phyloP scores from a whole-genome alignment of 2,888 invertebrate species.

The Deilephila porcellus region DNA sequence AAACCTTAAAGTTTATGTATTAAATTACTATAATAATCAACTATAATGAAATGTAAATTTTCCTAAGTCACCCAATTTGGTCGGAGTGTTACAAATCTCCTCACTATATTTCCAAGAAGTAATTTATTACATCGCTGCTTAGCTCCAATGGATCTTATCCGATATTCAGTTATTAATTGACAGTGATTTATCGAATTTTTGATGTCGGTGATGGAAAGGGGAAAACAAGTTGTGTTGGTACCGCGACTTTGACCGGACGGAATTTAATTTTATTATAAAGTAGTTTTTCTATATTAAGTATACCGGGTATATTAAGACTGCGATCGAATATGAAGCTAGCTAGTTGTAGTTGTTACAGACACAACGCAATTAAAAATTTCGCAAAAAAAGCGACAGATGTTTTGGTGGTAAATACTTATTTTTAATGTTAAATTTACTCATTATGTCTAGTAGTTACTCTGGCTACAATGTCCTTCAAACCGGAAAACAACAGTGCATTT shows the following conservation, averaged over 20 bases:
- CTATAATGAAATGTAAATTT: neutral
- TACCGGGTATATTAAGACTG: too few species aligned
- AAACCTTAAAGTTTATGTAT: too few species aligned
- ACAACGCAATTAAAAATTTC: too few species aligned
- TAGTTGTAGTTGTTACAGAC: too few species aligned
- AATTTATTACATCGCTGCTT: neutral
- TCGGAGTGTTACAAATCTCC: neutral
- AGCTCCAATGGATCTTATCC: neutral
- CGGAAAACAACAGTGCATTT: too few species aligned
- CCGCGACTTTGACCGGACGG: neutral
- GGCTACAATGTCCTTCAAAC: too few species aligned
- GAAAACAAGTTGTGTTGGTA: neutral
- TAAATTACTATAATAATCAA: neutral
- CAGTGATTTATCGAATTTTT: conserved; percentile 30
- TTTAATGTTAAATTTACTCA: too few species aligned
- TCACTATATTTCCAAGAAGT: neutral
- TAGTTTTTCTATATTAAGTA: neutral
- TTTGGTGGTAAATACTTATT: too few species aligned
- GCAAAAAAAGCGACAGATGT: too few species aligned
- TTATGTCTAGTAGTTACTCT: too few species aligned
- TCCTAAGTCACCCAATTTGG: neutral
- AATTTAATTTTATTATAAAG: neutral
- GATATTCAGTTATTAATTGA: conserved; percentile 30
- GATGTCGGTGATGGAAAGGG: neutral
- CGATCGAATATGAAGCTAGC: too few species aligned